These are phyloP conservation scores for Sceloporus tristichus DNA, from an alignment of 2,113 vertebrate species.

Conservation along the genomic window DNA sequence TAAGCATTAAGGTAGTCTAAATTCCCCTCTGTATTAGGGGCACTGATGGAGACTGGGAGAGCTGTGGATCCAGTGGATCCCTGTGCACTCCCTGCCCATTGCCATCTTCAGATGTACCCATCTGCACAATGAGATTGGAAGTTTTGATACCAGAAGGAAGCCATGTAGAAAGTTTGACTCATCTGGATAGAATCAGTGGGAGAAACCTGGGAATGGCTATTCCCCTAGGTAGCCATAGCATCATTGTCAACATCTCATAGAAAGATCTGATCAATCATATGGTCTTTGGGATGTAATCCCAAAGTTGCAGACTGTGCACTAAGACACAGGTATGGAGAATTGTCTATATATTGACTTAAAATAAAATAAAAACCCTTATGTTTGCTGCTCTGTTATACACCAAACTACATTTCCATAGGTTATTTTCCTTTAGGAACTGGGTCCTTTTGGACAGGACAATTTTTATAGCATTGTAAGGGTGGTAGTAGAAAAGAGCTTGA, in stretches of 20 bases:
- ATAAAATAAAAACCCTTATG: slow-evolving; percentile 25
- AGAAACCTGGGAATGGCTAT: no score
- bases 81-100: neutral
- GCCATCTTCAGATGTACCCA: neutral
- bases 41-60: neutral
- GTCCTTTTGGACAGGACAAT: slow-evolving; percentile 15
- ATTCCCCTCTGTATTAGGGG: neutral
- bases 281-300: neutral
- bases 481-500: slow-evolving; percentile 13
- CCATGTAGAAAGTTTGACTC: neutral
- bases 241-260: neutral
- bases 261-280: neutral
- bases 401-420: neutral
- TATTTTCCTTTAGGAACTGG: neutral
- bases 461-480: neutral
- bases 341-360: neutral
- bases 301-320: neutral
- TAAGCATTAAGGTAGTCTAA: neutral
- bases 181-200: no score
- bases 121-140: neutral
- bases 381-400: slow-evolving; percentile 14
- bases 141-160: neutral
- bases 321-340: neutral
- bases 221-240: neutral
- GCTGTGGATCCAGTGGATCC: neutral